A percentile compares a stretch with the other conserved stretches of the same genome.
Evolutionary conservation across 2,888 invertebrate species (phyloP).

Genomic region (Acanthopleura granulata): DNA sequence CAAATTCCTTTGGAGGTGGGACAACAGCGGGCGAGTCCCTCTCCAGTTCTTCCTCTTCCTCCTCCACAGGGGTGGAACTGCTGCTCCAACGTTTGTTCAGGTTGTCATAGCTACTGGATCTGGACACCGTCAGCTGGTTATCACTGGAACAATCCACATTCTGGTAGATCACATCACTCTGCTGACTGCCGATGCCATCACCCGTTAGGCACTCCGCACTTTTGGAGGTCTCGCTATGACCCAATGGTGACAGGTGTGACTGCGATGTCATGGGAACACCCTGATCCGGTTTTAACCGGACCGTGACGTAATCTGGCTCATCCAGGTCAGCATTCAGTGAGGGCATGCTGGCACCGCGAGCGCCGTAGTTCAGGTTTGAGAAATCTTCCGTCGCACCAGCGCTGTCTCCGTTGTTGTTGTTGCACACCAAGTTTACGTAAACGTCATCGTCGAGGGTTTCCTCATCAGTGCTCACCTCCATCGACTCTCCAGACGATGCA

Average conservation of each 20-base stretch:
- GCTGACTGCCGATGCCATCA: background rate
- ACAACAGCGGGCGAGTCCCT: background rate
- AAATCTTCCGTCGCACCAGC: background rate
- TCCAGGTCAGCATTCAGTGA: slow-evolving; percentile 30
- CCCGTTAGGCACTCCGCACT: background rate
- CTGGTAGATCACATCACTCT: background rate
- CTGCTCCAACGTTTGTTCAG: background rate
- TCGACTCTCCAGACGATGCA: background rate
- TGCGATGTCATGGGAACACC: background rate
- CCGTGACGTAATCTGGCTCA: slow-evolving; percentile 7
- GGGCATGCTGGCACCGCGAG: slow-evolving; percentile 42
- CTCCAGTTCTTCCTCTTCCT: background rate
- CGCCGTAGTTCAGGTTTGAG: background rate
- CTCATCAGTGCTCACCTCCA: slow-evolving; percentile 20
- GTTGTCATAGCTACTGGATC: slow-evolving; percentile 8
- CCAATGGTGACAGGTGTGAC: slow-evolving; percentile 25
- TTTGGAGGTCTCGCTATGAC: slow-evolving; percentile 44
- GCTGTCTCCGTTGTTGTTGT: slow-evolving; percentile 1
- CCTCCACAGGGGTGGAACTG: background rate
- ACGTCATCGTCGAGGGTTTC: slow-evolving; percentile 21
- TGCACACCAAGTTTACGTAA: slow-evolving; percentile 7
- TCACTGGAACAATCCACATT: background rate
- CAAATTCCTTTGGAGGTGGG: background rate
- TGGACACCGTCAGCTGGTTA: background rate
- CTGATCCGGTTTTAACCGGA: background rate